These are phyloP conservation scores for Fundulus diaphanus DNA, from an alignment of 2,797 vertebrate genomes.

Conservation along the genomic window DNA sequence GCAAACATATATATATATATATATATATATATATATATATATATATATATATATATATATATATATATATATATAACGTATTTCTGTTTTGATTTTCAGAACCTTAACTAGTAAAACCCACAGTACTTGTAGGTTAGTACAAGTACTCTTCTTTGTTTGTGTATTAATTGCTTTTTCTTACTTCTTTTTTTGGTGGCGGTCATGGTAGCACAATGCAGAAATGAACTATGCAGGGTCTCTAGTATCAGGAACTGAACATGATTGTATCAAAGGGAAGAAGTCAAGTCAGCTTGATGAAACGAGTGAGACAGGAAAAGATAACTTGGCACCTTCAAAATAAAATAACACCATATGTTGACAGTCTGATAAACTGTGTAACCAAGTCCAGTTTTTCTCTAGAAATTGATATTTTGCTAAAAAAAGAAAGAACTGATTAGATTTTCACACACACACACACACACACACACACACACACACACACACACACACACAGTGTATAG, in stretches of 20 bases:
- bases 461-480: no score
- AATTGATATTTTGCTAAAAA: not conserved
- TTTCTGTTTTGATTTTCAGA: constrained; percentile 10
- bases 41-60: no score
- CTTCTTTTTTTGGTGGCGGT: not conserved
- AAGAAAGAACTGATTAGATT: not conserved
- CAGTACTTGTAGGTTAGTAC: not conserved
- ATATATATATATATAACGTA: no score
- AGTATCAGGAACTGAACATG: constrained; percentile 33
- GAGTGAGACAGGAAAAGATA: constrained; percentile 15
- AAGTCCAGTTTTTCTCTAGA: not conserved
- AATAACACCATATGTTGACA: not conserved
- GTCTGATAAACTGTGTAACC: no score
- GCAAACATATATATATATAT: no score
- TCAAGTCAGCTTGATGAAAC: constrained; percentile 31
- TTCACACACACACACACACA: no score
- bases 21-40: no score
- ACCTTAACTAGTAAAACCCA: not conserved
- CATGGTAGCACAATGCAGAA: constrained; percentile 41
- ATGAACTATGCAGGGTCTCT: constrained; percentile 13
- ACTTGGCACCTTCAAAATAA: constrained; percentile 31
- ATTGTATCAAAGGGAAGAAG: constrained; percentile 11
- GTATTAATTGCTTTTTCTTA: not conserved
- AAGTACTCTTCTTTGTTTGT: not conserved
- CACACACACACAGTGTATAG: no score